Conservation (phyloP, 2,113 vertebrate species). For the Nerophis ophidion region DNA sequence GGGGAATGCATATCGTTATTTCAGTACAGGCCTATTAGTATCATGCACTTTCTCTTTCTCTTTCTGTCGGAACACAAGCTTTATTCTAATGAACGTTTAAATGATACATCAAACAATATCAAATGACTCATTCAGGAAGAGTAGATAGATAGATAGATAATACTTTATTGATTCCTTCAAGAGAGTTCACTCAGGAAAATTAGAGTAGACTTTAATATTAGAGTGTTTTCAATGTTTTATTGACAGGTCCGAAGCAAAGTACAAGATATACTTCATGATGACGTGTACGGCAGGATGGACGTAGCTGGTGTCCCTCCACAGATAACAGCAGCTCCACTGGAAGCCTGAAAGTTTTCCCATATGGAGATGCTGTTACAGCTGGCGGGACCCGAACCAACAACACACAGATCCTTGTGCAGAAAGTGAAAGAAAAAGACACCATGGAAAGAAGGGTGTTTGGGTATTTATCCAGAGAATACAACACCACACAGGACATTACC, state of each 20-base stretch:
- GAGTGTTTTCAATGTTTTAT: not conserved
- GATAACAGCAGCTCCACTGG: slow-evolving; percentile 77
- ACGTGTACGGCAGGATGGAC: slow-evolving; percentile 10
- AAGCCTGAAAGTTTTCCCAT: slow-evolving; percentile 61
- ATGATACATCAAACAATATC: not conserved
- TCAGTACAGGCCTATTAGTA: no score
- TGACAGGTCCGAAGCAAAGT: not conserved
- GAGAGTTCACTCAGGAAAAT: no score
- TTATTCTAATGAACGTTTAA: not conserved
- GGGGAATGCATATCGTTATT: no score
- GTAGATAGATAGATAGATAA: not conserved
- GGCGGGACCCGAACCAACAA: slow-evolving; percentile 60
- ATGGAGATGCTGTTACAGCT: slow-evolving; percentile 79
- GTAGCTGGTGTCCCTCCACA: slow-evolving; percentile 57
- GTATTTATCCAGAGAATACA: not conserved
- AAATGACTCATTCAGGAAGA: not conserved
- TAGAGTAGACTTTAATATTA: not conserved
- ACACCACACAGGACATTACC: not conserved
- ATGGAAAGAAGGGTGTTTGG: not conserved
- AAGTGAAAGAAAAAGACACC: slow-evolving; percentile 5
- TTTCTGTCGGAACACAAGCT: not conserved
- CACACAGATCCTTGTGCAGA: slow-evolving; percentile 22
- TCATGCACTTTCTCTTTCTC: not conserved
- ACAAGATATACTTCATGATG: not conserved
- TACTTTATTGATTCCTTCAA: no score